Base-by-base conservation (phyloP, 1,140 invertebrate genomes). In the Oscheius sp. region DNA sequence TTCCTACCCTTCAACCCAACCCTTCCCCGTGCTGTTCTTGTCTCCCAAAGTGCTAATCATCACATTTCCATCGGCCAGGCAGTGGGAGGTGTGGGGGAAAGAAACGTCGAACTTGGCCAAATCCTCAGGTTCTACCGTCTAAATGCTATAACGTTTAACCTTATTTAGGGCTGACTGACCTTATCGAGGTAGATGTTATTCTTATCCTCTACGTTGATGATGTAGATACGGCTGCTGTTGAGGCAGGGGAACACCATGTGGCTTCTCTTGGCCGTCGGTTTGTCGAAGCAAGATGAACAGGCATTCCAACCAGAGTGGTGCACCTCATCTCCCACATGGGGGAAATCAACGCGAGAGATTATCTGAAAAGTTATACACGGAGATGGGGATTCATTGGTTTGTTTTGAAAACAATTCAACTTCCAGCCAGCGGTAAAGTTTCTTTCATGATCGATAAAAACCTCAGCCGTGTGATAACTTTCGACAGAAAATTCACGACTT, bases 271-370 rank as follows among this genome's bases (percentile, higher is more conserved):
- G 89, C 88, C 0, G 87, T 86, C 0, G 86, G 79, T 75, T 90
- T 89, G 49, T 87, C 87, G 83, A 90, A 87, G 84, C 93, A 96
- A 85, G 93, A 94, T 75, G 92, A 94, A 84, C 95, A 98, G 7
- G 93, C 89, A 83, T 97, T 97, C 94, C 94, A 97, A 0, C 94
- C 95, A 20, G 90, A 91, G 83, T 97, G 95, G 84, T 98, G 95
- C 0, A 98, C 84, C 85, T 98, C 95, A 82, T 98, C 93, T 1
- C 90, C 91, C 3, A 88, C 81, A 65, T 91, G 85, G n/a, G 90
- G 89, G 80, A 94, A 91, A 70, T 90, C 88, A 0, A 92, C 87
- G 58, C 93, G 90, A 82, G 93, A 90, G 61, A 97, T 91, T 2
- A 97, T 91, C 94, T 97, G 80, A 0, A 79, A 81, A 73, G 15